Evolutionary conservation across 2,113 vertebrate species (phyloP).

Genomic region (Plecturocebus donacophilus): DNA sequence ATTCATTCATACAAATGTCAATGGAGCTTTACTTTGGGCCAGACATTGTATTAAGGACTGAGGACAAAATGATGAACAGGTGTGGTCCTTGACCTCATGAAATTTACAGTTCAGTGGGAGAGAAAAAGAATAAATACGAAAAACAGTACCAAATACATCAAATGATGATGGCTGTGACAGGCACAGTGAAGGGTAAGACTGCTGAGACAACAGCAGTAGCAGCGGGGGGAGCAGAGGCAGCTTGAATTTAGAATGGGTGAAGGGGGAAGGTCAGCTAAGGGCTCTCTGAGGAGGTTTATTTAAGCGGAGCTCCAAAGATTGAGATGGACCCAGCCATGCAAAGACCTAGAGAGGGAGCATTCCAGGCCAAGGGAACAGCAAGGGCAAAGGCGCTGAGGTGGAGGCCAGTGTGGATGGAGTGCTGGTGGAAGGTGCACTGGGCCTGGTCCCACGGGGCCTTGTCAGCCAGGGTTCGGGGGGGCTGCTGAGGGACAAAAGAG

Average conservation of each 20-base stretch:
- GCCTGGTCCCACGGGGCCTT: no score
- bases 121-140: background rate
- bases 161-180: background rate
- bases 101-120: background rate
- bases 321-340: background rate
- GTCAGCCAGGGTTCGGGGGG: no score
- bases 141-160: background rate
- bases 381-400: background rate
- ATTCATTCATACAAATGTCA: background rate
- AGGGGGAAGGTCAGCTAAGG: background rate
- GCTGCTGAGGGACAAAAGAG: no score
- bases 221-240: no score
- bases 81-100: background rate
- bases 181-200: background rate
- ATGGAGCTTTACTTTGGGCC: background rate
- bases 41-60: background rate
- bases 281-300: background rate
- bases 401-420: background rate
- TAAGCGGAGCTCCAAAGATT: background rate
- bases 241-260: background rate
- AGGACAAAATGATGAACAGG: background rate
- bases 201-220: background rate
- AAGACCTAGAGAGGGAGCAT: background rate
- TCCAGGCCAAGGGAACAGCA: background rate
- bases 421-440: background rate